Percentiles rank a stretch among this genome's conserved stretches.
phyloP scores from a whole-genome alignment of 2,888 invertebrate genomes.

The Trisateles emortualis region DNA sequence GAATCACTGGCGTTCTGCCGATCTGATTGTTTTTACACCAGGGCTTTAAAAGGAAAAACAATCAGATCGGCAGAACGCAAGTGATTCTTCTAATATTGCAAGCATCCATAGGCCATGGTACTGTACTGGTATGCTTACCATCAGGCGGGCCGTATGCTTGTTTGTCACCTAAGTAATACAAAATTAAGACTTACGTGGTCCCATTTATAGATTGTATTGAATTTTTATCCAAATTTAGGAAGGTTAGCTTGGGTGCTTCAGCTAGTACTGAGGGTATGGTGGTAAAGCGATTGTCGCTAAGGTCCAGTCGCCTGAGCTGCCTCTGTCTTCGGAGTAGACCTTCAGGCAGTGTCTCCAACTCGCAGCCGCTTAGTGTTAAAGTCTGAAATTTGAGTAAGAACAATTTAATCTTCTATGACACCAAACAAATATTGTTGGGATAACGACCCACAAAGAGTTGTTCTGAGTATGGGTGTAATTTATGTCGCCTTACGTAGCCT shows the following conservation, averaged over 20 bases:
- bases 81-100: no score
- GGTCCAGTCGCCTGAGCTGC: conserved; percentile 87
- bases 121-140: no score
- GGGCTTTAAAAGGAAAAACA: no score
- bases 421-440: no score
- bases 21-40: no score
- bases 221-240: conserved; percentile 89
- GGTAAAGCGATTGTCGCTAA: conserved; percentile 88
- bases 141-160: neutral
- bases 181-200: conserved; percentile 55
- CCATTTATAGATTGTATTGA: conserved; percentile 83
- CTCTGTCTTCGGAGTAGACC: conserved; percentile 88
- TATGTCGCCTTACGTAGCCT: no score
- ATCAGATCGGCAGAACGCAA: no score
- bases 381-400: conserved; percentile 71
- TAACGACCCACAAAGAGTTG: no score
- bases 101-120: no score
- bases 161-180: neutral
- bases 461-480: no score
- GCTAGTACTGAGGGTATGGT: conserved; percentile 85
- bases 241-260: conserved; percentile 83
- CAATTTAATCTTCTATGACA: no score
- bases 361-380: conserved; percentile 88
- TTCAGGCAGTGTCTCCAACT: conserved; percentile 85
- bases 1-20: no score